Conservation (phyloP, 2,888 invertebrate genomes). For the Hypercompe scribonia region DNA sequence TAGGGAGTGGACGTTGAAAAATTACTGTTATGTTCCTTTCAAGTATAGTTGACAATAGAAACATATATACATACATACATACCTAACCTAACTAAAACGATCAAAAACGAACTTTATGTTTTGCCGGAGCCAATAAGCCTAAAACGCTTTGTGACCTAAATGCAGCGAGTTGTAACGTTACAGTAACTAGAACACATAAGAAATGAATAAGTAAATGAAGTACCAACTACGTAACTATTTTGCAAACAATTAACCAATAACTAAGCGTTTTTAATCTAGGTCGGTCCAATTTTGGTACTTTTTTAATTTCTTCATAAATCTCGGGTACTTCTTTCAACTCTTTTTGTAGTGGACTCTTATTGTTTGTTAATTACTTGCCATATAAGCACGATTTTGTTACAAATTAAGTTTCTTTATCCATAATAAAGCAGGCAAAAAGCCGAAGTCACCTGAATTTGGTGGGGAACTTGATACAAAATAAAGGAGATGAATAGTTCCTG, state of each 20-base stretch:
- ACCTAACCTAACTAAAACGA: not conserved
- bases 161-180: slow-evolving; percentile 1
- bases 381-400: no score
- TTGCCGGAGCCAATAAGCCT: slow-evolving; percentile 6
- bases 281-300: not conserved
- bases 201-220: slow-evolving; percentile 1
- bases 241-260: not conserved
- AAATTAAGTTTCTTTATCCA: no score
- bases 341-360: no score
- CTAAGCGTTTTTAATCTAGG: not conserved
- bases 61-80: not conserved
- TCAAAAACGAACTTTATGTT: not conserved
- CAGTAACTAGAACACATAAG: not conserved
- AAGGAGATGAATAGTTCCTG: no score
- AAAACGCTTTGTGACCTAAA: slow-evolving; percentile 9
- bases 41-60: not conserved
- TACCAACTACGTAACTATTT: not conserved
- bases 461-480: no score
- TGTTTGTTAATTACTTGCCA: no score
- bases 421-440: no score
- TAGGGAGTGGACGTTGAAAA: slow-evolving; percentile 3
- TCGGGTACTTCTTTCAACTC: no score
- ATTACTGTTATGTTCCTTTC: not conserved
- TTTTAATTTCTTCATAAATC: not conserved
- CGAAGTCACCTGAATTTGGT: no score